These are phyloP conservation scores for Aratinga solstitialis DNA, from an alignment of 2,797 vertebrate species.

Conservation along the genomic window DNA sequence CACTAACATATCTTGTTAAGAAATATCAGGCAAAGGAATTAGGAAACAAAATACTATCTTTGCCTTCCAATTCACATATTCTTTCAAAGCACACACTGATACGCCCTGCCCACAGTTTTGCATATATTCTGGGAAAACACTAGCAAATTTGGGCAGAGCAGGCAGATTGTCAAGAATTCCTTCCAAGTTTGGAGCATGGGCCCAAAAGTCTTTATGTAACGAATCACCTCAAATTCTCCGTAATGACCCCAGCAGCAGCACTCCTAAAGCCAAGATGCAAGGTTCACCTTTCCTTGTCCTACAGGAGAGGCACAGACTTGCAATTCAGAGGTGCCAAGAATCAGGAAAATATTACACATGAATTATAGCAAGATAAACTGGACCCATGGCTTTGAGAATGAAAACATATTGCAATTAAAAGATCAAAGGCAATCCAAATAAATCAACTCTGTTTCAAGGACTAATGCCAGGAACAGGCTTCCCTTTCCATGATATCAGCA, in stretches of 20 bases:
- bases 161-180: slow-evolving; percentile 35
- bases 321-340: slow-evolving; percentile 28
- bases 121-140: slow-evolving; percentile 34
- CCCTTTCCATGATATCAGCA: not conserved
- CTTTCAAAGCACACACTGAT: not conserved
- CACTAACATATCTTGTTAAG: not conserved
- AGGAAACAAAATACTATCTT: not conserved
- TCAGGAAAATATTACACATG: slow-evolving; percentile 19
- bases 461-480: slow-evolving; percentile 20
- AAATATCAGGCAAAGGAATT: not conserved
- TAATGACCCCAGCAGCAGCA: slow-evolving; percentile 3
- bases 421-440: slow-evolving; percentile 42
- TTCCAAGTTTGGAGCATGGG: slow-evolving; percentile 53
- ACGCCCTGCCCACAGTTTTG: not conserved
- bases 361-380: slow-evolving; percentile 41
- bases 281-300: slow-evolving; percentile 59
- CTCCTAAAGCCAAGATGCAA: slow-evolving; percentile 31
- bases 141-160: slow-evolving; percentile 3
- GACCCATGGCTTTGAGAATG: slow-evolving; percentile 38
- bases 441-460: not conserved
- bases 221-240: slow-evolving; percentile 57
- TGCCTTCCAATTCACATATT: not conserved
- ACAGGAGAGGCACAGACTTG: slow-evolving; percentile 49
- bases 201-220: slow-evolving; percentile 54
- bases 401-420: slow-evolving; percentile 37